Evolutionary conservation across 2,888 invertebrate species (phyloP).

Genomic region (Melanchra persicariae): DNA sequence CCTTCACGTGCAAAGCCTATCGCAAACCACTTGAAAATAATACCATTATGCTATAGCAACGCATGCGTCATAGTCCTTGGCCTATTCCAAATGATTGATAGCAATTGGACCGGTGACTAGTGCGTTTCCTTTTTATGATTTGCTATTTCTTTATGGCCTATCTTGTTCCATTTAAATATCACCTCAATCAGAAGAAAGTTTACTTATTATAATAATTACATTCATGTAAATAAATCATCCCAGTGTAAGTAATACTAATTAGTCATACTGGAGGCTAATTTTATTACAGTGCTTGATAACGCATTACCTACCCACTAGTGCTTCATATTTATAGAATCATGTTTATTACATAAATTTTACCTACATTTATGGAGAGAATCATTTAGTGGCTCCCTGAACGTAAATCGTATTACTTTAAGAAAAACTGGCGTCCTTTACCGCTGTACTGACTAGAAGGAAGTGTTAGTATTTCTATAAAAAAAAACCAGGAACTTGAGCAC

Average conservation of each 20-base stretch:
- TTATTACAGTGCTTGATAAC: conserved; percentile 28
- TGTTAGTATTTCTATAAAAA: background rate
- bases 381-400: background rate
- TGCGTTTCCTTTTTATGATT: conserved; percentile 57
- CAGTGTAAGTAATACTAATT: conserved; percentile 11
- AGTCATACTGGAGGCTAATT: conserved; percentile 12
- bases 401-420: background rate
- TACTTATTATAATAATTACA: conserved; percentile 12
- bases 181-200: conserved; percentile 37
- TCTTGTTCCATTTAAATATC: conserved; percentile 41
- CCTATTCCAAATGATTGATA: conserved; percentile 62
- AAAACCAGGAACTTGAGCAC: conserved; percentile 11
- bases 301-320: background rate
- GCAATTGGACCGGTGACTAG: conserved; percentile 49
- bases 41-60: conserved; percentile 39
- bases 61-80: conserved; percentile 64
- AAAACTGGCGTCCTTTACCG: conserved; percentile 18
- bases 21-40: conserved; percentile 41
- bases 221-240: conserved; percentile 37
- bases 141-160: conserved; percentile 41
- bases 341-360: background rate
- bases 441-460: conserved; percentile 16
- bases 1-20: conserved; percentile 45
- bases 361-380: background rate
- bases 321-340: background rate